Evolutionary conservation across 1,140 invertebrate genomes (phyloP), one percentile per base, ranked within the genome.

Genomic region (Acyrthosiphon pisum): DNA sequence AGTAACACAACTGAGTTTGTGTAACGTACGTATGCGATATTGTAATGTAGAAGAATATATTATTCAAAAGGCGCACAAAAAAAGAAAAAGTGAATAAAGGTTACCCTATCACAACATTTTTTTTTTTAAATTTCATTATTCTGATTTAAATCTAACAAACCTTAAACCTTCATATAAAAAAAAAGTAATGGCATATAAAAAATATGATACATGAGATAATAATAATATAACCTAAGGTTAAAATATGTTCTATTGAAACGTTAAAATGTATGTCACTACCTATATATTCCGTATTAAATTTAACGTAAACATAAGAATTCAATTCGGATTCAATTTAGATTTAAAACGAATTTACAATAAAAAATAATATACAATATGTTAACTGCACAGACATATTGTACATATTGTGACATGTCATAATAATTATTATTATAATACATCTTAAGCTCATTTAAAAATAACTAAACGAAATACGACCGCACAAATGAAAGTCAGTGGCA

Each of bases 141-240:
- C 9, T 26, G 83, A 86, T 41, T 86, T 86, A 86, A 86, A 86
- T 86, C 9, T 86, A 46, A 46, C 37, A 26, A 86, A 86, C 84
- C 83, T 46, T 86, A 46, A 46, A 46, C 7, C 26, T 86, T 86
- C 26, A 46, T 37, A 41, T 37, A 53, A 53, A 68, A 30, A 68
- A 30, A 68, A n/a, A 68, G 30, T 68, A 68, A n/a, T 68, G 11
- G 37, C 46, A 44, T 46, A 30, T 20, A 6, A 41, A 86, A 86
- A 44, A n/a, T 41, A 41, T 18, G 44, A 86, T 14, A 46, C 41
- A 44, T 22, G 9, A 26, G 6, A 83, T 76, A 37, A 41, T 9
- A 41, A 83, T 83, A n/a, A n/a, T n/a, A 83, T 83, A 83, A 41
- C 8, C 37, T 83, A 41, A 23, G 23, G 35, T 83, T 37, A 23